Percentiles rank a stretch among this genome's conserved stretches.
Evolutionary conservation across 2,797 vertebrate genomes (phyloP).

Genomic region (Lutjanus campechanus): DNA sequence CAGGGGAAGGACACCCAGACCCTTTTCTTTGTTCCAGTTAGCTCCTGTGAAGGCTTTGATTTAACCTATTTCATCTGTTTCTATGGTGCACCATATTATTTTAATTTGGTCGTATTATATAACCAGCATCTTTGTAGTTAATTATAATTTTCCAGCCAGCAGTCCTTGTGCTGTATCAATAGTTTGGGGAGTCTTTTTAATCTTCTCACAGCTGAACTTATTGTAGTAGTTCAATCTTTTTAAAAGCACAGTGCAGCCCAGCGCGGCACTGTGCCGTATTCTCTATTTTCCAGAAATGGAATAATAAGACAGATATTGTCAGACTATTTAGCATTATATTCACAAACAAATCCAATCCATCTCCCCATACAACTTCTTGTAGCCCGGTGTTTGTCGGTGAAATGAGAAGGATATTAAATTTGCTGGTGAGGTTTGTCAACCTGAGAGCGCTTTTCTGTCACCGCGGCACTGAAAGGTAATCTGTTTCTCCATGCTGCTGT

Average conservation of each 20-base stretch:
- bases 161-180: conserved; percentile 17
- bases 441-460: conserved; percentile 68
- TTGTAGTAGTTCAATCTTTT: conserved; percentile 21
- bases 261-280: not conserved
- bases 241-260: conserved; percentile 21
- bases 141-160: conserved; percentile 28
- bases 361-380: conserved; percentile 28
- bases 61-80: not conserved
- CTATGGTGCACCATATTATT: not conserved
- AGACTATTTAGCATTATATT: conserved; percentile 43
- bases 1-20: no score
- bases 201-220: conserved; percentile 33
- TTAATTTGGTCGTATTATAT: conserved; percentile 10
- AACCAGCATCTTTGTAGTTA: conserved; percentile 18
- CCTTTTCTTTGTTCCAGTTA: not conserved
- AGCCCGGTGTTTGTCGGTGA: conserved; percentile 36
- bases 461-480: conserved; percentile 67
- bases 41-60: not conserved
- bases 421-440: conserved; percentile 68
- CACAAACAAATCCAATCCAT: conserved; percentile 51
- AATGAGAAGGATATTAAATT: conserved; percentile 68
- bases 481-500: conserved; percentile 75
- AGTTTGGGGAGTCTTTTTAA: conserved; percentile 36
- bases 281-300: conserved; percentile 3
- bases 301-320: conserved; percentile 49